Evolutionary conservation across 2,797 vertebrate species (phyloP).

Genomic region (Lemur catta): DNA sequence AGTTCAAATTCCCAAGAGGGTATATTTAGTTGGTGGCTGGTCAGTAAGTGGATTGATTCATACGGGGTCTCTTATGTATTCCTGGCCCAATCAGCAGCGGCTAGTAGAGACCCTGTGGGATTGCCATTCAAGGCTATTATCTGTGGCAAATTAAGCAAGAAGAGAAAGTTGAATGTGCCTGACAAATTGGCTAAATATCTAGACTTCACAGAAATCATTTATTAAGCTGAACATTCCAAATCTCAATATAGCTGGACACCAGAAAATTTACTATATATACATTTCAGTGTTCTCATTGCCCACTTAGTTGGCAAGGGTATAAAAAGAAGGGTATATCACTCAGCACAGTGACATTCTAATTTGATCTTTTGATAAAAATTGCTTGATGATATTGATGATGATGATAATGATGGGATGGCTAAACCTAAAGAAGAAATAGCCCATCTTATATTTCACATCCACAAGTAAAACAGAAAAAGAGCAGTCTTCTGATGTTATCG

Average conservation of each 20-base stretch:
- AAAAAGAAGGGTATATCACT: not conserved
- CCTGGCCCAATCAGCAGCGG: not conserved
- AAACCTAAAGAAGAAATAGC: not conserved
- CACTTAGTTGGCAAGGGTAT: not conserved
- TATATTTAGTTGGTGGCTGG: not conserved
- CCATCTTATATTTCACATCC: not conserved
- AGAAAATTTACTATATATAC: not conserved
- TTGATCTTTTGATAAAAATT: not conserved
- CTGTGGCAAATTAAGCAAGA: not conserved
- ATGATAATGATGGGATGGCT: not conserved
- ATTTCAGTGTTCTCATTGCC: not conserved
- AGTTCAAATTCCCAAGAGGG: not conserved
- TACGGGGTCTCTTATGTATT: not conserved
- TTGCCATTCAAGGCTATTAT: not conserved
- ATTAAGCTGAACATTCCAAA: not conserved
- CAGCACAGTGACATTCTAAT: not conserved
- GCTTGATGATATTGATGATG: not conserved
- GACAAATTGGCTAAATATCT: not conserved
- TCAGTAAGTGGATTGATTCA: not conserved
- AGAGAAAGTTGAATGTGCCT: not conserved
- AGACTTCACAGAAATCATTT: not conserved
- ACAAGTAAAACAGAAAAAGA: constrained; percentile 37
- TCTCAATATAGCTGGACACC: not conserved
- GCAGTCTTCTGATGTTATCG: not conserved
- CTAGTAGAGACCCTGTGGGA: not conserved